Evolutionary conservation across 2,113 vertebrate species (phyloP).

Genomic region (Tautogolabrus adspersus): DNA sequence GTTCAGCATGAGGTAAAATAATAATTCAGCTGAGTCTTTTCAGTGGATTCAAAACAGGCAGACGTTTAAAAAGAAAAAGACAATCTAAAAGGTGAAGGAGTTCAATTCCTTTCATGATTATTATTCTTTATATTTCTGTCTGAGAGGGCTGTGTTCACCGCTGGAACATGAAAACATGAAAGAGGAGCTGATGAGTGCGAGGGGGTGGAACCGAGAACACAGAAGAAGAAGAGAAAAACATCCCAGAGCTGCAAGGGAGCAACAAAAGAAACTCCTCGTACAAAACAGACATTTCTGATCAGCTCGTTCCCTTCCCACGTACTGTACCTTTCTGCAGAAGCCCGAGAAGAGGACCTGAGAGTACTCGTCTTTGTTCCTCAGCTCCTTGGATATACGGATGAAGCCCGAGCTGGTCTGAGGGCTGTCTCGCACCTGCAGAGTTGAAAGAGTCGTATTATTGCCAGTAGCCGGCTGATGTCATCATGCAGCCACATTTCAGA

Average conservation of each 20-base stretch:
- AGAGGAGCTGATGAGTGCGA: constrained; percentile 5
- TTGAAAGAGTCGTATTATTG: constrained; percentile 27
- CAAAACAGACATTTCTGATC: constrained; percentile 23
- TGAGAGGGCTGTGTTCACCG: constrained; percentile 15
- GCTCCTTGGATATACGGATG: constrained; percentile 79
- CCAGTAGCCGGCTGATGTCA: not conserved
- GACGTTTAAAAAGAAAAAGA: not conserved
- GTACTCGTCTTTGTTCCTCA: constrained; percentile 87
- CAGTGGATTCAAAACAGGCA: not conserved
- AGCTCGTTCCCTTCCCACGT: not conserved
- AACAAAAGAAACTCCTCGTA: constrained; percentile 32
- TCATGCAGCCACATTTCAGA: not conserved
- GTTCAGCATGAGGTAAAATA: constrained; percentile 43
- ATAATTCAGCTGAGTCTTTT: constrained; percentile 1
- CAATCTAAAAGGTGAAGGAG: not conserved
- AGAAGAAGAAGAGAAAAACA: constrained; percentile 29
- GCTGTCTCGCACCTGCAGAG: constrained; percentile 85
- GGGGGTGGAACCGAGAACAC: constrained; percentile 2
- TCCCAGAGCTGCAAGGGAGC: constrained; percentile 37
- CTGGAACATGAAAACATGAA: constrained; percentile 19
- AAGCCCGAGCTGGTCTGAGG: constrained; percentile 84
- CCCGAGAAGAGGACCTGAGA: constrained; percentile 88
- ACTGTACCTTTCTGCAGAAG: constrained; percentile 90
- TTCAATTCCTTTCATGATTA: constrained; percentile 4
- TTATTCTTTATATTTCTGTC: not conserved